Evolutionary conservation across 2,113 vertebrate species (phyloP).

Genomic region (Bubalus kerabau): DNA sequence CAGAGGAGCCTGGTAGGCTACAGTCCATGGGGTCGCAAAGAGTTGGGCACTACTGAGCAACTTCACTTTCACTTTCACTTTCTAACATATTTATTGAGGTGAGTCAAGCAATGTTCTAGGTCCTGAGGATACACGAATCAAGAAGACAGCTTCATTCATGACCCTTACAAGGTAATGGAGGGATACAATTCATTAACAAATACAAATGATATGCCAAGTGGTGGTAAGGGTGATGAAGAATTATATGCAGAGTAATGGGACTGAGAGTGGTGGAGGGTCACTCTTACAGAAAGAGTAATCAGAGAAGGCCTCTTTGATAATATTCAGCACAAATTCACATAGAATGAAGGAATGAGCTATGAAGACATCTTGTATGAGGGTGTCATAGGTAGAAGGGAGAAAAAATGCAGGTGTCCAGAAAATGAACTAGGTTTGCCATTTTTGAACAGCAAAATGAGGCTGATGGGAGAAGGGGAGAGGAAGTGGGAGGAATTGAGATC

Average conservation of each 20-base stretch:
- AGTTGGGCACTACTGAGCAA: no score
- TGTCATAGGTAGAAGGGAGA: background rate
- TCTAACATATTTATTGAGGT: background rate
- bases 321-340: background rate
- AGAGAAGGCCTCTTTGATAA: background rate
- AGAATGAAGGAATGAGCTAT: background rate
- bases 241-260: background rate
- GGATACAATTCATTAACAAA: background rate
- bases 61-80: no score
- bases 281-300: background rate
- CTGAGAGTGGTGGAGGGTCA: background rate
- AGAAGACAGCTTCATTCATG: background rate
- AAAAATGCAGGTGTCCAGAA: background rate
- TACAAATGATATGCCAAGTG: background rate
- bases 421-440: background rate
- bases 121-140: background rate
- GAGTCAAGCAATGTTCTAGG: background rate
- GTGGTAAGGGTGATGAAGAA: background rate
- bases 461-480: background rate
- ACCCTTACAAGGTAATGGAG: background rate
- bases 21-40: no score
- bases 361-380: background rate
- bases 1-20: no score
- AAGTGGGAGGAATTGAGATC: background rate
- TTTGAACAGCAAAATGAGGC: background rate